Base-by-base conservation (phyloP, 2,113 vertebrate species). In the Podocnemis expansa region DNA sequence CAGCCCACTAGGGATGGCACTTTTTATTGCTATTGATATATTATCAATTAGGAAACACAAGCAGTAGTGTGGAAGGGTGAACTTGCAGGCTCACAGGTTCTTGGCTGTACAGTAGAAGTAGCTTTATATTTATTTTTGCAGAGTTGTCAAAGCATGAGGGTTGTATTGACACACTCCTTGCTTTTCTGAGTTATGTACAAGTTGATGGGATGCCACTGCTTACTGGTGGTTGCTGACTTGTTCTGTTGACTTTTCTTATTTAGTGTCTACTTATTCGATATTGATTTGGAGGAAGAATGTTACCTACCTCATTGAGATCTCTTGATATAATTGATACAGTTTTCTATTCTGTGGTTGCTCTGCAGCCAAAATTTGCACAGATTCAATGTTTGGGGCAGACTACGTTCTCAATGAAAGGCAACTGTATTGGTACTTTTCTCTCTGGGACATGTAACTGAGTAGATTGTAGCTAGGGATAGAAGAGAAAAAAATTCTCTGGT, bases 21-120 rank as follows among this genome's bases (percentile, higher is more conserved):
- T 31, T 34, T 96, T 83, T 87, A 27, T 16, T 9, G n/a, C 3
- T 2, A 0, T 75, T 0, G 11, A 12, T 10, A 13, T 0, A 2
- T 6, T 51, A 78, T 27, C 22, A 89, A 82, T 43, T 4, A 84
- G 5, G 52, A 1, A 76, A 19, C 82, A 83, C 5, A 89, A 84
- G 49, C 2, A 79, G 7, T 51, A 10, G 89, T 87, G 21, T 89
- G 8, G 10, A 89, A 88, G 3, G 29, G 55, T 83, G 16, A 81
- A 12, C 80, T 27, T 1, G 78, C 70, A 87, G 73, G 0, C 2
- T 11, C 85, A 70, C 81, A 0, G 0, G 2, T 89, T 89, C 85
- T 76, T n/a, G n/a, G 60, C 9, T 43, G 3, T 70, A 22, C 6
- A 5, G 60, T 6, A 78, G 87, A 94, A 56, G 5, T 34, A 19